These are phyloP conservation scores for Eriocheir sinensis DNA, from an alignment of 1,140 invertebrate species.

Conservation along the genomic window DNA sequence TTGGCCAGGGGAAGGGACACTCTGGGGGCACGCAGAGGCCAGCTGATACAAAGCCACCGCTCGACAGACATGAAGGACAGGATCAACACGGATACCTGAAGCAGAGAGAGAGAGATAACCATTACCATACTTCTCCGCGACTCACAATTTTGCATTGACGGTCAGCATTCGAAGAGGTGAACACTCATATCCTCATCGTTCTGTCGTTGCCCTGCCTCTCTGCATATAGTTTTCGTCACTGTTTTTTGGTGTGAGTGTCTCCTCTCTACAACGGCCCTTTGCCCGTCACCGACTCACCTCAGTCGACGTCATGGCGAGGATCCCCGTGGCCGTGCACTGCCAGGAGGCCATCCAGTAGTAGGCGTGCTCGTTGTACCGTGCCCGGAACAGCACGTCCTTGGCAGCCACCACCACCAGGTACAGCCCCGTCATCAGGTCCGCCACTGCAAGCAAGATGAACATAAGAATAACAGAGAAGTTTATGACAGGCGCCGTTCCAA, in stretches of 20 bases:
- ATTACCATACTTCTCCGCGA: not conserved
- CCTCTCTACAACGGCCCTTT: not conserved
- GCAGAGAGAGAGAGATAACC: not conserved
- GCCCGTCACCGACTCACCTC: not conserved
- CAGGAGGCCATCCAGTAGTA: slow-evolving; percentile 65
- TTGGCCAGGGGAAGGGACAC: slow-evolving; percentile 13
- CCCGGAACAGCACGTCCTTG: slow-evolving; percentile 46
- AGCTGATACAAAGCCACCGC: slow-evolving; percentile 87
- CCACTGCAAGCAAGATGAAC: not conserved
- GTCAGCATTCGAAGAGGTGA: not conserved
- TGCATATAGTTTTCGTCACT: not conserved
- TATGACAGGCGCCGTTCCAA: not conserved
- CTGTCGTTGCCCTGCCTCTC: not conserved
- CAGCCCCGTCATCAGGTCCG: slow-evolving; percentile 42
- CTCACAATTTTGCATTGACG: not conserved
- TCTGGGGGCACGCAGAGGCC: slow-evolving; percentile 83
- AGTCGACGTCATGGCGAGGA: slow-evolving; percentile 44
- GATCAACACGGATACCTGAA: slow-evolving; percentile 87
- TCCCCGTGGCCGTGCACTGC: slow-evolving; percentile 50
- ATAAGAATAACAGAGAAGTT: too few species aligned
- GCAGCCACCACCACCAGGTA: slow-evolving; percentile 53
- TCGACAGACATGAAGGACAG: too few species aligned
- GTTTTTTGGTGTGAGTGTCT: not conserved
- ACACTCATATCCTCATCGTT: not conserved
- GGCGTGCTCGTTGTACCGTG: slow-evolving; percentile 51